Conservation (phyloP, 2,797 vertebrate genomes). For the Avahi laniger region DNA sequence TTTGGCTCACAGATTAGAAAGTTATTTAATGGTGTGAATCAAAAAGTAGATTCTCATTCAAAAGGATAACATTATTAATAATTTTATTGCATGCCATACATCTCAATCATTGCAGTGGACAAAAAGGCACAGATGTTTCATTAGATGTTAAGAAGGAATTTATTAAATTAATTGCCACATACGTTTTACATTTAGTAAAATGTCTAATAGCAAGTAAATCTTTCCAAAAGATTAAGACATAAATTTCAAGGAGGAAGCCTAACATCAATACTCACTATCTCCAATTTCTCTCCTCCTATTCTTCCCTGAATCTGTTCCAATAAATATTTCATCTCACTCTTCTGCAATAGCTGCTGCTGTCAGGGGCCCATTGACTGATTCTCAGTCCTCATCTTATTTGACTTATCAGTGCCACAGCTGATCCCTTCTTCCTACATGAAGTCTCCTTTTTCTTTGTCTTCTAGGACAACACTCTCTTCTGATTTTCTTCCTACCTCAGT, state of each 20-base stretch:
- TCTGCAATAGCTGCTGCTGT: not conserved
- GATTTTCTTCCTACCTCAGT: not conserved
- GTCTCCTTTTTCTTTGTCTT: not conserved
- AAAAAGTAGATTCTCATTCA: slow-evolving; percentile 77
- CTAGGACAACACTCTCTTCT: not conserved
- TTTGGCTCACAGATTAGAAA: slow-evolving; percentile 73
- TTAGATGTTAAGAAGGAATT: slow-evolving; percentile 75
- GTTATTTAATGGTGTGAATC: slow-evolving; percentile 82
- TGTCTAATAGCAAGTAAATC: slow-evolving; percentile 63
- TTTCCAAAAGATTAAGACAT: slow-evolving; percentile 62
- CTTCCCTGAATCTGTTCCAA: not conserved
- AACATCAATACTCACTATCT: not conserved
- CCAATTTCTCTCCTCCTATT: not conserved
- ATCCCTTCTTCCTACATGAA: not conserved
- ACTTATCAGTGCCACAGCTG: not conserved
- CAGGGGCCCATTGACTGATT: not conserved
- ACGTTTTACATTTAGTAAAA: slow-evolving; percentile 69
- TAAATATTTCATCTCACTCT: not conserved
- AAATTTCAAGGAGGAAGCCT: not conserved
- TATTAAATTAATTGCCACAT: slow-evolving; percentile 76
- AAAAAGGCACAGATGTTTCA: slow-evolving; percentile 83
- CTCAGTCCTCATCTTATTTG: not conserved
- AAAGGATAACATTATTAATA: slow-evolving; percentile 79
- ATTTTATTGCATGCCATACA: slow-evolving; percentile 69
- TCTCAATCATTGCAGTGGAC: slow-evolving; percentile 80